Base-by-base conservation (phyloP, 2,113 vertebrate species). In the Sander vitreus region DNA sequence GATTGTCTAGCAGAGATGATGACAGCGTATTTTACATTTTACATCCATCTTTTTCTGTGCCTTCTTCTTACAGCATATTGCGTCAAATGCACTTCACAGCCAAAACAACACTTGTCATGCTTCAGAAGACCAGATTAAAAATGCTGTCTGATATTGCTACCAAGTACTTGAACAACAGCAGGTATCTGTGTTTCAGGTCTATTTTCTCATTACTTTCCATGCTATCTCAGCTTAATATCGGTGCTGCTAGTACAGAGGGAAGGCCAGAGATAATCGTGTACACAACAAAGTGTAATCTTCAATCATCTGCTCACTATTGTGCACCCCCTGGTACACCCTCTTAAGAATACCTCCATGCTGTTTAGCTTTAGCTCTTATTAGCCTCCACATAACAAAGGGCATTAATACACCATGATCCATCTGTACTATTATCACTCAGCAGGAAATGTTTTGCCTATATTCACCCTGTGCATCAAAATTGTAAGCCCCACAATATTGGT, bases 21-120 rank as follows among this genome's bases (percentile, higher is more conserved):
- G 60, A 77, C 51, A 73, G 74, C 10, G 1, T 45, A 80, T 80
- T 89, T 86, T 66, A 23, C 25, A 80, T 70, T 89, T 86, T 66
- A 23, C 25, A 80, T 70, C 78, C 47, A 53, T 80, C 51, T 51
- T 33, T 43, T 54, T 79, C 1, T 27, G 14, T 12, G 45, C 21
- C 8, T 66, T 64, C 64, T 80, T 43, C 19, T 76, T 39, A 47
- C 33, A 84, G 55, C n/a, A 65, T 47, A 48, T 47, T 5, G 63
- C 47, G 82, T 87, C 47, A 72, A 72, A 82, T 74, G 23, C 71
- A 13, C 51, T 58, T 81, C 36, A 64, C 67, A 76, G 57, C 23
- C 78, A 76, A 73, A 81, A 74, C 71, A 63, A 36, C 3, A 14
- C 0, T 64, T 80, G 78, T 76, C 18, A 84, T 78, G 63, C 4